These are phyloP conservation scores for Dromococcyx pavoninus DNA, from an alignment of 2,797 vertebrate genomes.

Conservation along the genomic window DNA sequence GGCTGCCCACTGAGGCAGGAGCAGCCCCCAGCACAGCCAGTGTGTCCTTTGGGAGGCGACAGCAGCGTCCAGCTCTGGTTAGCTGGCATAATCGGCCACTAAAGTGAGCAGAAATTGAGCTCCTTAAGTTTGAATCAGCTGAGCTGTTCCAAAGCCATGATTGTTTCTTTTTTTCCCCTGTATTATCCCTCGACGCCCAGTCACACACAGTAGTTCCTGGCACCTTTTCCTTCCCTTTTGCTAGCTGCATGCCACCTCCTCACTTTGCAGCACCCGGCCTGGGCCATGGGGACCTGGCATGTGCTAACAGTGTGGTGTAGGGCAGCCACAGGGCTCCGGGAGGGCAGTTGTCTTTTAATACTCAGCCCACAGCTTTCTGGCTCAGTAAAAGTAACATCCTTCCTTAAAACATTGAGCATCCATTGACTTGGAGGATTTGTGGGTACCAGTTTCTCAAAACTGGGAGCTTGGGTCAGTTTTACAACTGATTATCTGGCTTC, in stretches of 20 bases:
- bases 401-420: background rate
- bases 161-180: background rate
- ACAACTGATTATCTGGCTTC: rapidly evolving
- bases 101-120: background rate
- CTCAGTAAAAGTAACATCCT: background rate
- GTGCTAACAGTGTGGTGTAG: rapidly evolving
- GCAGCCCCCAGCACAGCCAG: background rate
- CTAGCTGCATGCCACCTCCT: slow-evolving; percentile 16
- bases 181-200: background rate
- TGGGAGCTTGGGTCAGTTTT: background rate
- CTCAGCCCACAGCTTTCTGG: background rate
- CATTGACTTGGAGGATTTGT: background rate
- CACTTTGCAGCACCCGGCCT: background rate
- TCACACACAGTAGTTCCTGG: background rate
- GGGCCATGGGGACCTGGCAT: background rate
- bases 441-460: background rate
- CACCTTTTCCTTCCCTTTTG: background rate
- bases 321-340: rapidly evolving
- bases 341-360: background rate
- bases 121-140: background rate
- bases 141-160: slow-evolving; percentile 26
- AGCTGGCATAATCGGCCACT: rapidly evolving
- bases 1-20: background rate
- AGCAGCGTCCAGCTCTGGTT: background rate
- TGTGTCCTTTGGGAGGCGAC: background rate